A percentile compares a stretch with the other conserved stretches of the same genome.
Evolutionary conservation across 2,888 invertebrate species (phyloP).

Genomic region (Lithodes maja): DNA sequence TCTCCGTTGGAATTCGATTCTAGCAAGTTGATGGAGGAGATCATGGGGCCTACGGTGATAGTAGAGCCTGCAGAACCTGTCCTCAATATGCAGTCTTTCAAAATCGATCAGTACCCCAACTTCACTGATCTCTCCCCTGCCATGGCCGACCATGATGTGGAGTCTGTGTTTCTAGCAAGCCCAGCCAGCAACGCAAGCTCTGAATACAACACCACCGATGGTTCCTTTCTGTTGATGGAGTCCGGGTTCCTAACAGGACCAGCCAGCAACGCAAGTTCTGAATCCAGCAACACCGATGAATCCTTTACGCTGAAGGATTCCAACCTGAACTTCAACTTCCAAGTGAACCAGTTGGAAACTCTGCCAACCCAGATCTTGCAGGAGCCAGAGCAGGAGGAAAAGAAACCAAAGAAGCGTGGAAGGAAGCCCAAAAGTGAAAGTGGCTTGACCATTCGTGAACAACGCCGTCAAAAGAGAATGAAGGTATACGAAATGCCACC

Average conservation of each 20-base stretch:
- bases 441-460: not conserved
- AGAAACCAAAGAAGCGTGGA: constrained; percentile 15
- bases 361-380: not conserved
- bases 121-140: not conserved
- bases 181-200: too few relatives aligned
- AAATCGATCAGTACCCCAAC: not conserved
- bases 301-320: not conserved
- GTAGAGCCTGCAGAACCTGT: constrained; percentile 1
- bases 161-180: too few relatives aligned
- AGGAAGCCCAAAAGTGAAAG: not conserved
- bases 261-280: not conserved
- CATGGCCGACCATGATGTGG: too few relatives aligned
- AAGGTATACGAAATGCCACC: constrained; percentile 26
- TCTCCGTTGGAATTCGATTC: not conserved
- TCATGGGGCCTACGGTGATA: not conserved
- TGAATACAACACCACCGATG: too few relatives aligned
- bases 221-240: too few relatives aligned
- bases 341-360: not conserved
- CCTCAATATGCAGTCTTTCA: not conserved
- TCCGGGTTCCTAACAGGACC: too few relatives aligned
- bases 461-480: not conserved
- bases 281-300: not conserved
- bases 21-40: not conserved
- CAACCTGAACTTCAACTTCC: not conserved
- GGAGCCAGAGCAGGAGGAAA: not conserved